These are phyloP conservation scores for Lordiphosa fenestrarum DNA, from an alignment of 2,888 invertebrate genomes.

Conservation along the genomic window DNA sequence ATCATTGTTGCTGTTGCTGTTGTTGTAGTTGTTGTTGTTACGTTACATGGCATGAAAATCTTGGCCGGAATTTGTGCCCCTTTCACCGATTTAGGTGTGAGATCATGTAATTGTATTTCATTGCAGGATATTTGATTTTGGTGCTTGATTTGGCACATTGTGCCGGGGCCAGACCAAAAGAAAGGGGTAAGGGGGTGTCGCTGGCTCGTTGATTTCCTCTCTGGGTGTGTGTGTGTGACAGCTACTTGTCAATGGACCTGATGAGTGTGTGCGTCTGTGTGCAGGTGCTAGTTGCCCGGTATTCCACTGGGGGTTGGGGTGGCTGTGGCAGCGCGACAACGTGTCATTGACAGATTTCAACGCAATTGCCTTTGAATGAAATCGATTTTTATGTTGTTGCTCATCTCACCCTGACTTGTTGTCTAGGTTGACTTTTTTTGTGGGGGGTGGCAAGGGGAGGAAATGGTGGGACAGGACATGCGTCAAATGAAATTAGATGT, in stretches of 20 bases:
- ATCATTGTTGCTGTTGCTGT: constrained; percentile 35
- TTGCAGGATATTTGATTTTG: constrained; percentile 71
- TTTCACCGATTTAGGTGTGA: constrained; percentile 31
- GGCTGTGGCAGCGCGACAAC: constrained; percentile 41
- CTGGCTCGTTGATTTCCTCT: constrained; percentile 23
- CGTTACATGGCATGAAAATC: background rate
- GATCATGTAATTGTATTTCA: constrained; percentile 61
- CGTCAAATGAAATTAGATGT: constrained; percentile 1
- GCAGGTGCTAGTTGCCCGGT: constrained; percentile 32
- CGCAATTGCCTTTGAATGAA: constrained; percentile 69
- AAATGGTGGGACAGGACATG: constrained; percentile 5
- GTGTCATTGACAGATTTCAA: constrained; percentile 69
- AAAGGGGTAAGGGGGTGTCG: constrained; percentile 10
- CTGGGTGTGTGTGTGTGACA: constrained; percentile 51
- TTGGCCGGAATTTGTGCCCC: no score
- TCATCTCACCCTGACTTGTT: constrained; percentile 13
- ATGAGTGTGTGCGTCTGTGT: constrained; percentile 36
- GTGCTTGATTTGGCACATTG: constrained; percentile 71
- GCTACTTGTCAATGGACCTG: constrained; percentile 72
- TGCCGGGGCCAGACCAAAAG: constrained; percentile 17
- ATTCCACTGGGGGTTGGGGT: constrained; percentile 9
- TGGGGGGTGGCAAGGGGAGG: constrained; percentile 5
- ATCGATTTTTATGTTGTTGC: constrained; percentile 55
- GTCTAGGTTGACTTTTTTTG: constrained; percentile 21
- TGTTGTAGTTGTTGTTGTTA: no score